phyloP scores from a whole-genome alignment of 64 coral and sea anemone genomes.

The Cladopsammia gracilis region DNA sequence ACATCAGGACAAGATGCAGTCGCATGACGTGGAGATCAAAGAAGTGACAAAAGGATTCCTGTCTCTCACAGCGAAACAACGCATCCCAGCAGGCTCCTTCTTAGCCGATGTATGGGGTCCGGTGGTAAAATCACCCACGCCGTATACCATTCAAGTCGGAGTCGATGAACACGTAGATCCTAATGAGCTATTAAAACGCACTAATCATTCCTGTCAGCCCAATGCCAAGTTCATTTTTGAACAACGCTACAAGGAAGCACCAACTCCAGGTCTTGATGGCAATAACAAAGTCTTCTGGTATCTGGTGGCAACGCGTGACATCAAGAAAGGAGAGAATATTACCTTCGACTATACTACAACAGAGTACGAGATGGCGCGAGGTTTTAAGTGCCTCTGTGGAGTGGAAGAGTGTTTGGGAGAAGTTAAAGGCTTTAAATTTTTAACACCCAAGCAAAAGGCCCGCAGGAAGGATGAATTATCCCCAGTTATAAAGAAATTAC shows the following conservation, averaged over 20 bases:
- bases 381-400: conserved; percentile 38
- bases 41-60: conserved; percentile 11
- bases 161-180: conserved; percentile 3
- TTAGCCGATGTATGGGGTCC: not conserved
- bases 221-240: conserved; percentile 8
- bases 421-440: conserved; percentile 57
- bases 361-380: not conserved
- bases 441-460: conserved; percentile 12
- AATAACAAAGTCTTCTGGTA: not conserved
- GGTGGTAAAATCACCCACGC: not conserved
- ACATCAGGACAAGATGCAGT: not conserved
- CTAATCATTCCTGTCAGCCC: not conserved
- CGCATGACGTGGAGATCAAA: not conserved
- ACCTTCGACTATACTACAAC: conserved; percentile 51
- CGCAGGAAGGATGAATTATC: not conserved
- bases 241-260: not conserved
- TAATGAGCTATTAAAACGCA: not conserved
- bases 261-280: not conserved
- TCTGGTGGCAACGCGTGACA: conserved; percentile 27
- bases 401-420: conserved; percentile 18
- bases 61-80: not conserved
- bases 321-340: conserved; percentile 58
- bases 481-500: conserved; percentile 10
- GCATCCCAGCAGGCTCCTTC: not conserved
- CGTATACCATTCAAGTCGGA: not conserved